These are phyloP conservation scores for Festucalex cinctus DNA, from an alignment of 2,113 vertebrate genomes.

Conservation along the genomic window DNA sequence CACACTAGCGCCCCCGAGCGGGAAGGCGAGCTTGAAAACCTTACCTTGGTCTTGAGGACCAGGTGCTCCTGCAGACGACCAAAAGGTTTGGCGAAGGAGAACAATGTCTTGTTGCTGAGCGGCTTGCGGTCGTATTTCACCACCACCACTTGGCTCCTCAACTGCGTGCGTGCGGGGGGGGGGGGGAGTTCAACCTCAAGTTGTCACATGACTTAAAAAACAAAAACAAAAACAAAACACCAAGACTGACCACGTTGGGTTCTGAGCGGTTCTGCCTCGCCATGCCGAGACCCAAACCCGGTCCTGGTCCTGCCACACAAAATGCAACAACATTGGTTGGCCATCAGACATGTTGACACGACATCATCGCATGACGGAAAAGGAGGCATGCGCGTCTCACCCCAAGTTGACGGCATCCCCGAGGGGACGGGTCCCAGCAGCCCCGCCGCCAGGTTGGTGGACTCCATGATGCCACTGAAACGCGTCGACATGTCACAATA, in stretches of 20 bases:
- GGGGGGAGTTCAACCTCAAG: no score
- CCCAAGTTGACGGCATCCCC: constrained; percentile 67
- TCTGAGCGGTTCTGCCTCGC: constrained; percentile 29
- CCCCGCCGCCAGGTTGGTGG: constrained; percentile 63
- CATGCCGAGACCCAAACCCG: constrained; percentile 40
- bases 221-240: no score
- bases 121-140: constrained; percentile 70
- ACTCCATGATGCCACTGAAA: constrained; percentile 49
- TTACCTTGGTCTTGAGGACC: constrained; percentile 73
- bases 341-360: neutral
- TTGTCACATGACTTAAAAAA: no score
- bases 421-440: constrained; percentile 66
- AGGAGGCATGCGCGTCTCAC: constrained; percentile 34
- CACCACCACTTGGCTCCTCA: constrained; percentile 71
- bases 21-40: neutral
- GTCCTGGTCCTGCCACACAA: neutral
- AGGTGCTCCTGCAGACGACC: constrained; percentile 67
- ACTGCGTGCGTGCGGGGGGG: no score
- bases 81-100: constrained; percentile 64
- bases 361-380: neutral
- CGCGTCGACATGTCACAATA: neutral
- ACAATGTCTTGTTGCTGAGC: constrained; percentile 62
- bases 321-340: neutral
- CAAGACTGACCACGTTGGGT: constrained; percentile 46
- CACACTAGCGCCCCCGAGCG: neutral